phyloP scores from a whole-genome alignment of 2,888 invertebrate genomes.

The Sphaerophoria taeniata region DNA sequence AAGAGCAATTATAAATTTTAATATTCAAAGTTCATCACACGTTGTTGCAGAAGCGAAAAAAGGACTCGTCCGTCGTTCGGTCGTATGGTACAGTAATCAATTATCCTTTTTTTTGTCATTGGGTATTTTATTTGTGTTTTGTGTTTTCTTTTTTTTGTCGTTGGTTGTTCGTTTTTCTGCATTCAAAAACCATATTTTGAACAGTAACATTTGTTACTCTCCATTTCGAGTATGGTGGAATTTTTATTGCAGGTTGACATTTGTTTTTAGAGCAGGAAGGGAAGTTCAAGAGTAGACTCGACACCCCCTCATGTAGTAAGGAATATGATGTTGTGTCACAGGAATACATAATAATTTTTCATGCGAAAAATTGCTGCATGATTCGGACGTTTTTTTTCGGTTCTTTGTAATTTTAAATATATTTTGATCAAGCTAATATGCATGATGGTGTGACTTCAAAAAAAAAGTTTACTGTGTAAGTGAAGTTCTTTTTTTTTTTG shows the following conservation, averaged over 20 bases:
- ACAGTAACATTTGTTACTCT: constrained; percentile 71
- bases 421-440: constrained; percentile 64
- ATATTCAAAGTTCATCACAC: constrained; percentile 75
- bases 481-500: constrained; percentile 65
- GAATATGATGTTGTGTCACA: constrained; percentile 54
- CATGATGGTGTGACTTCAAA: constrained; percentile 61
- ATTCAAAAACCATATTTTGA: constrained; percentile 22
- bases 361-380: constrained; percentile 69
- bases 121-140: constrained; percentile 48
- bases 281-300: not conserved
- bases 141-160: constrained; percentile 8
- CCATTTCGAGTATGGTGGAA: constrained; percentile 63
- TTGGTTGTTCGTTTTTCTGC: not conserved
- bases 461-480: constrained; percentile 61
- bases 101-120: constrained; percentile 69
- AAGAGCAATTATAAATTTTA: constrained; percentile 74
- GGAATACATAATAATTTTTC: constrained; percentile 75
- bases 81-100: constrained; percentile 71
- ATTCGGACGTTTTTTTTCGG: constrained; percentile 27
- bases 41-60: constrained; percentile 69
- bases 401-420: constrained; percentile 47
- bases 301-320: constrained; percentile 1
- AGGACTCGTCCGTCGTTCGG: constrained; percentile 42
- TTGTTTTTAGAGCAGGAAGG: constrained; percentile 56
- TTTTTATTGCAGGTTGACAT: constrained; percentile 73